These are phyloP conservation scores for Epizoanthus stellaris DNA, from an alignment of 92 coral and sea anemone species.

Conservation along the genomic window DNA sequence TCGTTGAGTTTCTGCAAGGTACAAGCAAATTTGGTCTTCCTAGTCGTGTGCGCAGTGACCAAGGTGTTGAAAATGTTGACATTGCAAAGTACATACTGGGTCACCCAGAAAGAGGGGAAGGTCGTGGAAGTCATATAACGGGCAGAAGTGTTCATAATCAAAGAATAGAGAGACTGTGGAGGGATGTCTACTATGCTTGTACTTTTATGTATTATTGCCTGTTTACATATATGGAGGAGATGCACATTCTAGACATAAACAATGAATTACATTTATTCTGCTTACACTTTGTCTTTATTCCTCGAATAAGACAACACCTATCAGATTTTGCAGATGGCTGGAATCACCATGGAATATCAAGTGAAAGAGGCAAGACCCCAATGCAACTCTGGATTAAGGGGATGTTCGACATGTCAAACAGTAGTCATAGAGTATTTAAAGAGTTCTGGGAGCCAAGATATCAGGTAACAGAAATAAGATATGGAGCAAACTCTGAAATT, in stretches of 20 bases:
- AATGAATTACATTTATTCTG: constrained; percentile 55
- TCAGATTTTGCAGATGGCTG: constrained; percentile 61
- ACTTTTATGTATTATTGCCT: constrained; percentile 53
- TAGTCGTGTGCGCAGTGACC: constrained; percentile 37
- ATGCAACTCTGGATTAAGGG: constrained; percentile 61
- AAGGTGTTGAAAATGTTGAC: constrained; percentile 62
- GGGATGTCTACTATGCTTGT: constrained; percentile 60
- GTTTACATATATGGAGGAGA: constrained; percentile 47
- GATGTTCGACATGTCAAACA: constrained; percentile 57
- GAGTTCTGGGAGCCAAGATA: constrained; percentile 66
- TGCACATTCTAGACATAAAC: constrained; percentile 35
- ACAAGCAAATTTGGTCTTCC: constrained; percentile 29
- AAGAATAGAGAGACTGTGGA: constrained; percentile 54
- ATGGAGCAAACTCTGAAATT: too few relatives aligned
- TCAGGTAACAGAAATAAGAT: constrained; percentile 1
- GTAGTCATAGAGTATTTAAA: constrained; percentile 57
- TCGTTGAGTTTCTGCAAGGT: constrained; percentile 30
- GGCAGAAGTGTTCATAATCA: constrained; percentile 60
- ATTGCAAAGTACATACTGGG: constrained; percentile 51
- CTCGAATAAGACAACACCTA: constrained; percentile 46
- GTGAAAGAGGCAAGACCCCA: constrained; percentile 57
- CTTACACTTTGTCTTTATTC: constrained; percentile 58
- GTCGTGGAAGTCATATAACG: constrained; percentile 58
- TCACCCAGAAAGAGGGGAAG: constrained; percentile 59
- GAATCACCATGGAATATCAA: constrained; percentile 51